Evolutionary conservation across 2,888 invertebrate species (phyloP).

Genomic region (Andrena minutula): DNA sequence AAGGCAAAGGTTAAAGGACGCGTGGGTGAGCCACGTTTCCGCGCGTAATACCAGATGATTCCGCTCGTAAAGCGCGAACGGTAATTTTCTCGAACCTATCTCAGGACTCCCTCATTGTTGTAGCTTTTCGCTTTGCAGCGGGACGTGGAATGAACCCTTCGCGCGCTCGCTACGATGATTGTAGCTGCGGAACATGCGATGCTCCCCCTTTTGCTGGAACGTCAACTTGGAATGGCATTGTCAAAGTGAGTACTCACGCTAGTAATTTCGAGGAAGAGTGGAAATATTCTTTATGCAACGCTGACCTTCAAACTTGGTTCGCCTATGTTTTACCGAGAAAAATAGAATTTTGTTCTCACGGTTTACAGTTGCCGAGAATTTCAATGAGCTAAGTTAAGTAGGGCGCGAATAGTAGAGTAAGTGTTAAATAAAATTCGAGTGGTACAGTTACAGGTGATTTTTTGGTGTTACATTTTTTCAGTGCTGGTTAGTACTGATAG

Average conservation of each 20-base stretch:
- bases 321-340: background rate
- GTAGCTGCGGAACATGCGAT: constrained; percentile 32
- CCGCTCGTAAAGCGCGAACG: constrained; percentile 62
- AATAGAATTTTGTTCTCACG: background rate
- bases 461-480: no score
- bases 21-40: constrained; percentile 42
- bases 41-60: constrained; percentile 65
- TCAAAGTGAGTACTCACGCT: constrained; percentile 6
- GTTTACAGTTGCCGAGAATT: background rate
- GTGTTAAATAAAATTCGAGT: no score
- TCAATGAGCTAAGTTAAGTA: no score
- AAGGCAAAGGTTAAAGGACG: constrained; percentile 39
- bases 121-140: constrained; percentile 45
- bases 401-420: no score
- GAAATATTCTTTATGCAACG: constrained; percentile 1
- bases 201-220: constrained; percentile 26
- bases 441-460: no score
- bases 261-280: background rate
- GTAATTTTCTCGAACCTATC: constrained; percentile 57
- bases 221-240: constrained; percentile 36
- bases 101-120: constrained; percentile 49
- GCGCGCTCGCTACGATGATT: constrained; percentile 35
- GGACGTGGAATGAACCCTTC: constrained; percentile 35
- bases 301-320: background rate
- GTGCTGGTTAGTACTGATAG: no score